phyloP scores from a whole-genome alignment of 1,140 invertebrate species.

The Nautilus pompilius region DNA sequence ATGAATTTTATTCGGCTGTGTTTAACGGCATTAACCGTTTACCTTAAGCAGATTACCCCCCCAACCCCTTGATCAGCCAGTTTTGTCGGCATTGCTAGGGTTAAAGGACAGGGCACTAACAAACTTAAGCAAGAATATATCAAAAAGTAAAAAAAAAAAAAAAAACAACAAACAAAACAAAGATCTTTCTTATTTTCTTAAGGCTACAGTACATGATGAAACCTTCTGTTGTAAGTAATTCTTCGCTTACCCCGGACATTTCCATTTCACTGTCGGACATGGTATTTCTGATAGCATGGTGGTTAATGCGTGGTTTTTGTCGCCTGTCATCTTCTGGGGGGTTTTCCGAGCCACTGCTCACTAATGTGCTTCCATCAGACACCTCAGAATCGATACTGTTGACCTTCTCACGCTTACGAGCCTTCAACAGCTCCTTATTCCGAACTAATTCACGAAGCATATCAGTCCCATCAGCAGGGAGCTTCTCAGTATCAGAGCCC shows the following conservation, averaged over 20 bases:
- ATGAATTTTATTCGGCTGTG: no score
- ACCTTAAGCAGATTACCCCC: no score
- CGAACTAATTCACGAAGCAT: constrained; percentile 52
- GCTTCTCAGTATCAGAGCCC: constrained; percentile 13
- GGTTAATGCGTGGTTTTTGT: constrained; percentile 54
- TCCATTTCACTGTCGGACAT: constrained; percentile 92
- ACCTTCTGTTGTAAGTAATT: background rate
- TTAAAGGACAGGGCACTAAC: no score
- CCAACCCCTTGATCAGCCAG: no score
- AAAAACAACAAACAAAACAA: background rate
- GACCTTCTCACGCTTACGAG: constrained; percentile 77
- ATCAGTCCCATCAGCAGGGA: constrained; percentile 20
- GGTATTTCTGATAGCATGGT: constrained; percentile 75
- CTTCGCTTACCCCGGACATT: constrained; percentile 71
- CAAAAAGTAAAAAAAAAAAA: background rate
- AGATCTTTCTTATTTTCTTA: background rate
- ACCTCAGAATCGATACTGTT: constrained; percentile 88
- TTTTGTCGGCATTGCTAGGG: no score
- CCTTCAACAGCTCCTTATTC: constrained; percentile 51
- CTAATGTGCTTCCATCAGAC: constrained; percentile 56
- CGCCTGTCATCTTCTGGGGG: constrained; percentile 20
- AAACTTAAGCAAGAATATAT: no score
- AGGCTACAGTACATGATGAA: background rate
- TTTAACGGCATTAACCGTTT: no score
- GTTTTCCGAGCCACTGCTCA: constrained; percentile 41